Evolutionary conservation across 1,140 invertebrate species (phyloP).

Genomic region (Chrysomallon squamiferum): DNA sequence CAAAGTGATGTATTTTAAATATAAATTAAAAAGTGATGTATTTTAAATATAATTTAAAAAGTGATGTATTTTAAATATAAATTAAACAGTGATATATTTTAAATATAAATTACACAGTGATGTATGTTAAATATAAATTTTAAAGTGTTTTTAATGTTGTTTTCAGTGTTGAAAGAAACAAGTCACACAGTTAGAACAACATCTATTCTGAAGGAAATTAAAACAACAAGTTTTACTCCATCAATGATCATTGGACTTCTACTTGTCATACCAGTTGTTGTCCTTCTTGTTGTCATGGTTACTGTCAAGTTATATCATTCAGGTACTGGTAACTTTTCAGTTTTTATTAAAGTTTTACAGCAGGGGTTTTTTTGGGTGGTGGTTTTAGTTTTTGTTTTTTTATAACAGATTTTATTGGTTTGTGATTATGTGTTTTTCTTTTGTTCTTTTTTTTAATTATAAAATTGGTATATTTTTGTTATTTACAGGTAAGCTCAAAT

Average conservation of each 20-base stretch:
- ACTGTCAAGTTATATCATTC: conserved; percentile 32
- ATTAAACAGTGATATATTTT: too few relatives aligned
- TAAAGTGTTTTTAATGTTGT: too few relatives aligned
- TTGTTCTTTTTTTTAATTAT: background rate
- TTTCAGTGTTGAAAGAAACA: too few relatives aligned
- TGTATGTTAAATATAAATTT: too few relatives aligned
- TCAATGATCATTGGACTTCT: conserved; percentile 42
- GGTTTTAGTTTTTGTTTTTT: background rate
- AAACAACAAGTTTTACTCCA: conserved; percentile 11
- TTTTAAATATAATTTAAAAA: too few relatives aligned
- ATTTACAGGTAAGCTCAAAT: conserved; percentile 8
- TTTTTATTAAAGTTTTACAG: background rate
- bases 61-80: too few relatives aligned
- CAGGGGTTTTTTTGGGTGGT: background rate
- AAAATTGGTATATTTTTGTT: background rate
- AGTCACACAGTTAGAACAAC: too few relatives aligned
- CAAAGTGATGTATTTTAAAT: too few relatives aligned
- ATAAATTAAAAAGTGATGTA: too few relatives aligned
- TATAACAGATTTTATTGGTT: background rate
- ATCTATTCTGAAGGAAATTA: too few relatives aligned
- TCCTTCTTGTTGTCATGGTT: conserved; percentile 37
- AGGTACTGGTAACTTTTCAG: conserved; percentile 21
- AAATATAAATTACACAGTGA: too few relatives aligned
- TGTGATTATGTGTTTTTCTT: background rate
- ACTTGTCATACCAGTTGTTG: conserved; percentile 35